Percentiles rank a stretch among this genome's conserved stretches.
Conservation (phyloP, 2,113 vertebrate species). For the Osmerus mordax region DNA sequence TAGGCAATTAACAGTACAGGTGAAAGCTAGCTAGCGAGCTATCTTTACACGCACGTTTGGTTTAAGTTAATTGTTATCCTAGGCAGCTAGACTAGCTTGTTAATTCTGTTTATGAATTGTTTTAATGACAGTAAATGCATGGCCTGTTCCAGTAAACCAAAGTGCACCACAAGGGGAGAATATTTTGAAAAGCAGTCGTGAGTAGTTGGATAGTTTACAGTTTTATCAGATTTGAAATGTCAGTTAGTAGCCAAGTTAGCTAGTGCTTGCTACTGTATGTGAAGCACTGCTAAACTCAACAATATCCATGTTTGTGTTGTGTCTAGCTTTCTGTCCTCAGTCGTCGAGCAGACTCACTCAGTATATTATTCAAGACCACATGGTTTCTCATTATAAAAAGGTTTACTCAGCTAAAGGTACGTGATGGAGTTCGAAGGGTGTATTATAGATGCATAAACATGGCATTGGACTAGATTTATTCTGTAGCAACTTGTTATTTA, state of each 20-base stretch:
- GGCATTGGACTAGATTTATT: too few species aligned
- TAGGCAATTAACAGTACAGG: too few species aligned
- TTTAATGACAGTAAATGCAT: conserved; percentile 52
- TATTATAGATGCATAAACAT: too few species aligned
- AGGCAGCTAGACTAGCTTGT: background rate
- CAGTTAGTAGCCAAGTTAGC: background rate
- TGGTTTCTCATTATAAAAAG: conserved; percentile 92
- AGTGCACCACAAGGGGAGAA: conserved; percentile 35
- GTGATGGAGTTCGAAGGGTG: background rate
- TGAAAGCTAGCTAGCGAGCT: background rate
- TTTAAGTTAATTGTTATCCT: too few species aligned
- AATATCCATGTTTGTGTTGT: background rate
- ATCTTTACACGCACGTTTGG: background rate
- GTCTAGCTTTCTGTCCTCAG: conserved; percentile 74
- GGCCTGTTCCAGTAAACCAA: conserved; percentile 38
- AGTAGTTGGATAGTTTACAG: conserved; percentile 26
- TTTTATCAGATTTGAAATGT: background rate
- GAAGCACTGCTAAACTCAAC: background rate
- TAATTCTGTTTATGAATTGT: background rate
- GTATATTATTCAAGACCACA: conserved; percentile 85
- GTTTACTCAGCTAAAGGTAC: conserved; percentile 94
- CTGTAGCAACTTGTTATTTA: too few species aligned
- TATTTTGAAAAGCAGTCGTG: conserved; percentile 55
- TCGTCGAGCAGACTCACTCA: conserved; percentile 78
- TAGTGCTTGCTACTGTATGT: background rate